A percentile compares a stretch with the other conserved stretches of the same genome.
phyloP scores from a whole-genome alignment of 1,140 invertebrate genomes.

The Lepidurus packardi region DNA sequence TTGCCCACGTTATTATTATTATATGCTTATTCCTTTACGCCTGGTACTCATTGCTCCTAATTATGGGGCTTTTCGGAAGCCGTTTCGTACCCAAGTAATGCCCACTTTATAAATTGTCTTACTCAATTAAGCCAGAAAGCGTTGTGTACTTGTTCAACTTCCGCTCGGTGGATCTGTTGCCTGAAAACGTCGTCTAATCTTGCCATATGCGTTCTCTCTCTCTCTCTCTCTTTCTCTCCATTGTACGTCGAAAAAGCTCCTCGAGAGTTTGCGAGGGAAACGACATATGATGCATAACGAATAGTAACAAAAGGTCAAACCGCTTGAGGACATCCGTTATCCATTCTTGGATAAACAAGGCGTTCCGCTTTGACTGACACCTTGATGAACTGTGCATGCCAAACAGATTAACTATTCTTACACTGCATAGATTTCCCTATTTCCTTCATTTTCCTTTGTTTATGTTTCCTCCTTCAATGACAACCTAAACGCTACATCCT shows the following conservation, averaged over 20 bases:
- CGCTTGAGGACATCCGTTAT: slow-evolving; percentile 13
- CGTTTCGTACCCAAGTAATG: not conserved
- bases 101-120: not conserved
- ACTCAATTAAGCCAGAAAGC: not conserved
- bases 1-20: too few relatives aligned
- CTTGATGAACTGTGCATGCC: slow-evolving; percentile 1
- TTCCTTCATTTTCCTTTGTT: not conserved
- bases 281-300: slow-evolving; percentile 21
- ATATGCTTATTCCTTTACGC: too few relatives aligned
- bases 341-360: slow-evolving; percentile 15
- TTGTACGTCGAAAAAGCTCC: not conserved
- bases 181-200: not conserved
- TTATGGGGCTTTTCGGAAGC: not conserved
- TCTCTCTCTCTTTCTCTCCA: not conserved
- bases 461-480: not conserved
- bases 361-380: slow-evolving; percentile 17
- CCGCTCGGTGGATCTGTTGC: not conserved
- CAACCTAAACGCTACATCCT: not conserved
- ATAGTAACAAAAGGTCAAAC: not conserved
- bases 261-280: not conserved
- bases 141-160: not conserved
- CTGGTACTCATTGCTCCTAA: not conserved
- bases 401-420: not conserved
- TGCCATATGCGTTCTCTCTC: not conserved
- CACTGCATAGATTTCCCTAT: not conserved